Evolutionary conservation across 2,888 invertebrate species (phyloP), one percentile per base, ranked within the genome.

Genomic region (Thereva nobilitata): DNA sequence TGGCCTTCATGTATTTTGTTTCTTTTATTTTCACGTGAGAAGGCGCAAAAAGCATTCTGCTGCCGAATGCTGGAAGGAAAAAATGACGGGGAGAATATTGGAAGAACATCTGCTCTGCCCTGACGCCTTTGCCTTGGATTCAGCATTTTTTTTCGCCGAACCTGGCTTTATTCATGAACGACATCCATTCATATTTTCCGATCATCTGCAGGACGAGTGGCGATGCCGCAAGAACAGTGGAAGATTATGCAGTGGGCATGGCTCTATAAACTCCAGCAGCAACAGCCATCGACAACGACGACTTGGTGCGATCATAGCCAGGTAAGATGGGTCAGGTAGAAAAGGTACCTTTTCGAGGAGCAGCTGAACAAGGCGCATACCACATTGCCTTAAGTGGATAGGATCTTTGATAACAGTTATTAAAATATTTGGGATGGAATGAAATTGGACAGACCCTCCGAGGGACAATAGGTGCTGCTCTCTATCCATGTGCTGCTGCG

Each of bases 391-490:
- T 50, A 56, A 61, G 50, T 50, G 50, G 34, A 4, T n/a, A 8
- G 50, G 41, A 42, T 37, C 12, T 40, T 50, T 61, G 61, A 61
- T 61, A 61, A 61, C 61, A 45, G 61, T 61, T 61, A 61, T 61
- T 61, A 61, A 61, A 61, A 61, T 47, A 61, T 50, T 61, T 61
- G 38, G 8, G 61, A 49, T 50, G n/a, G 38, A 50, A 50, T 61
- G 41, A 61, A 61, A 59, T 61, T 50, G 23, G 37, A 41, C 6
- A 10, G 41, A 9, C 9, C 38, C 40, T 41, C 7, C 37, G 5
- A 42, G 23, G 34, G 4, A 59, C 57, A 47, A 50, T 61, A 40
- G 41, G 40, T 23, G 23, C 23, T 23, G 23, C 23, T 23, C 23
- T 5, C 12, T 4, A 23, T 12, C 23, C 41, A 41, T 42, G 34